Evolutionary conservation across 2,113 vertebrate species (phyloP).

Genomic region (Vulpes lagopus): DNA sequence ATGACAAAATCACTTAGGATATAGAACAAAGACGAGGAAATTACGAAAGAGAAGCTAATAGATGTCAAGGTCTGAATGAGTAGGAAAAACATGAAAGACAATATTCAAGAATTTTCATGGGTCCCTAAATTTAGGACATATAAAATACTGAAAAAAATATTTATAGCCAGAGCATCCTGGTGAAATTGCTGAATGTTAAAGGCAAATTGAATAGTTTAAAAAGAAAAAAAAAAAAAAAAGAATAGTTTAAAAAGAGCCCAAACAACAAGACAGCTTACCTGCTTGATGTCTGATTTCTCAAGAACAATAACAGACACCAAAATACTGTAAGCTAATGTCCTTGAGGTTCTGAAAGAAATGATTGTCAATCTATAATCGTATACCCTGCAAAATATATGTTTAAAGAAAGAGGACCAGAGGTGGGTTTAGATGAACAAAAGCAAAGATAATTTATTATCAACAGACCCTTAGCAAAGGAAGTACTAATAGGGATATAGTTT

Average conservation of each 20-base stretch:
- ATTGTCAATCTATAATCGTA: background rate
- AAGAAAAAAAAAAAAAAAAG: background rate
- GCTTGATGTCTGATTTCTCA: background rate
- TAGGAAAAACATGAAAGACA: background rate
- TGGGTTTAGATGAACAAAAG: background rate
- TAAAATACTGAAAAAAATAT: background rate
- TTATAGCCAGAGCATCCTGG: background rate
- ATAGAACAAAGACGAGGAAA: background rate
- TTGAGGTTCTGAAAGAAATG: background rate
- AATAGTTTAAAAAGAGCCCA: background rate
- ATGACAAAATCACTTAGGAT: background rate
- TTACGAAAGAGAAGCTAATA: background rate
- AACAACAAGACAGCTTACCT: background rate
- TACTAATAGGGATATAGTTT: background rate
- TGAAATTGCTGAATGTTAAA: background rate
- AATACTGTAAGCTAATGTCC: background rate
- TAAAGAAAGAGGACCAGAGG: conserved; percentile 10
- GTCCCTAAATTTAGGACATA: background rate
- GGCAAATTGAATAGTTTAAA: background rate
- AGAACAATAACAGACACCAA: background rate
- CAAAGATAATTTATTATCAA: background rate
- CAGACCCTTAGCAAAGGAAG: background rate
- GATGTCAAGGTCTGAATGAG: background rate
- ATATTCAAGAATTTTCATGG: background rate
- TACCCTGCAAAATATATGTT: background rate